phyloP scores from a whole-genome alignment of 1,140 invertebrate genomes.

The Ptiloglossa arizonensis region DNA sequence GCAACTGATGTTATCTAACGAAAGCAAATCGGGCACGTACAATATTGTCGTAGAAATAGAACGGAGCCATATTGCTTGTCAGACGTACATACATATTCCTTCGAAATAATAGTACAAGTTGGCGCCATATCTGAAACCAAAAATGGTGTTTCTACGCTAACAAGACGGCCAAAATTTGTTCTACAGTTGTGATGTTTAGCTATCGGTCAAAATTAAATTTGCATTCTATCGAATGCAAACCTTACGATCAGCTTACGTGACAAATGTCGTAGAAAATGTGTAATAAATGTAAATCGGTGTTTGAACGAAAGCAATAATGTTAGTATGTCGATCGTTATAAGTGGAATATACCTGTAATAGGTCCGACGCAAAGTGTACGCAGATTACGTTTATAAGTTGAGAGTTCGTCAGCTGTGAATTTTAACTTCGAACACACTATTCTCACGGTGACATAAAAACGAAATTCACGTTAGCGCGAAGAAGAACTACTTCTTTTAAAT shows the following conservation, averaged over 20 bases:
- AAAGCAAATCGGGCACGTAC: neutral
- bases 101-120: conserved; percentile 1
- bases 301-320: too few species aligned
- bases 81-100: neutral
- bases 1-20: conserved; percentile 7
- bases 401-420: too few species aligned
- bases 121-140: neutral
- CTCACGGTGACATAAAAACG: too few species aligned
- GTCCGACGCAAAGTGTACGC: neutral
- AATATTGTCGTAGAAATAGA: conserved; percentile 19
- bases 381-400: too few species aligned
- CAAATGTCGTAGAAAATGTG: too few species aligned
- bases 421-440: too few species aligned
- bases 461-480: too few species aligned
- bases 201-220: neutral
- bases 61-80: conserved; percentile 23
- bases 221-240: neutral
- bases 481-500: too few species aligned
- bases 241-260: too few species aligned
- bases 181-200: neutral
- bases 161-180: neutral
- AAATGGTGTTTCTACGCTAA: neutral
- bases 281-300: too few species aligned
- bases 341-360: neutral
- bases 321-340: neutral